Conservation (phyloP, 2,797 vertebrate species). For the Mareca strepera region DNA sequence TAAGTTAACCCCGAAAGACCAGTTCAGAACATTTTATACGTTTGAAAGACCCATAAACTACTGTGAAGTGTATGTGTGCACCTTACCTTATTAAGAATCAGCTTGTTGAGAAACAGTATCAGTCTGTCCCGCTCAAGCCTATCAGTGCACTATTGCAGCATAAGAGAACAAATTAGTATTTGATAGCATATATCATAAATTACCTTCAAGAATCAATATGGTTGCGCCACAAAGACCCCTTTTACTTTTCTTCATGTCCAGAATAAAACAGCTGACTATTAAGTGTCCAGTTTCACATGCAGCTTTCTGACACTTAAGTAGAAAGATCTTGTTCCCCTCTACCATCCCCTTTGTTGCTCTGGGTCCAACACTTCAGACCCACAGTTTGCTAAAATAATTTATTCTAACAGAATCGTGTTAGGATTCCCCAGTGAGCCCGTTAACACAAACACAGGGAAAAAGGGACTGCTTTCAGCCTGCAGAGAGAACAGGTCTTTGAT, state of each 20-base stretch:
- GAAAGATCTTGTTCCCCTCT: neutral
- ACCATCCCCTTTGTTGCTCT: neutral
- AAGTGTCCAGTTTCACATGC: neutral
- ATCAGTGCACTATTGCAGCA: conserved; percentile 89
- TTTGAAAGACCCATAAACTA: neutral
- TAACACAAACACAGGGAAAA: neutral
- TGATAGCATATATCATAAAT: neutral
- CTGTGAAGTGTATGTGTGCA: accelerated
- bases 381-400: neutral
- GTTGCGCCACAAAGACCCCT: neutral
- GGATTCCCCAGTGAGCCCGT: neutral
- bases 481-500: neutral
- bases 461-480: neutral
- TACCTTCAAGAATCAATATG: neutral
- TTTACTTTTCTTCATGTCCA: neutral
- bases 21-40: neutral
- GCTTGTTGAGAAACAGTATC: conserved; percentile 96
- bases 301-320: neutral
- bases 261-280: neutral
- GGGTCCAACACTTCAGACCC: neutral
- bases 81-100: conserved; percentile 95
- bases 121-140: conserved; percentile 94
- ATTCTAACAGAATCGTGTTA: neutral
- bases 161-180: neutral
- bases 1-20: neutral